Evolutionary conservation across 2,888 invertebrate genomes (phyloP).

Genomic region (Xylota sylvarum): DNA sequence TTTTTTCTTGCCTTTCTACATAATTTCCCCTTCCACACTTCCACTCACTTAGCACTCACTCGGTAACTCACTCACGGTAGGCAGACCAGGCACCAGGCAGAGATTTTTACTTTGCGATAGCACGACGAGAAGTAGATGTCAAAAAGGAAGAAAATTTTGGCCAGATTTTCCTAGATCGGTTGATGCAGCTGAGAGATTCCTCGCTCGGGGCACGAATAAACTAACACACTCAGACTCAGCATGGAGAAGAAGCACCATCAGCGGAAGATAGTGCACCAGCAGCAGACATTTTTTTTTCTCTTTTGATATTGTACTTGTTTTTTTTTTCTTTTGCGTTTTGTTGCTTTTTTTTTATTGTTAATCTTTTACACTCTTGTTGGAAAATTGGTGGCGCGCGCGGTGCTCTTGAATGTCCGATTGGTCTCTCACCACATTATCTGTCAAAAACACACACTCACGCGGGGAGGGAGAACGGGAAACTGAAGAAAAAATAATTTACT

Average conservation of each 20-base stretch:
- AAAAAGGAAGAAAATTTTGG: constrained; percentile 36
- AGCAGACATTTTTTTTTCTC: constrained; percentile 60
- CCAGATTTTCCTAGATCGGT: constrained; percentile 27
- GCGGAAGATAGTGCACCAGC: constrained; percentile 65
- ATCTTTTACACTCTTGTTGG: constrained; percentile 47
- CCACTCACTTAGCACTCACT: constrained; percentile 52
- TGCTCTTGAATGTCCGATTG: constrained; percentile 46
- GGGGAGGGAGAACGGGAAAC: constrained; percentile 51
- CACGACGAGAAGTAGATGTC: constrained; percentile 60
- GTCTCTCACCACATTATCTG: constrained; percentile 38
- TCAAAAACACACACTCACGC: constrained; percentile 47
- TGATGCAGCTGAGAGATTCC: constrained; percentile 34
- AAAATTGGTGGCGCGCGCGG: constrained; percentile 48
- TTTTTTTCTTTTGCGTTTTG: constrained; percentile 33
- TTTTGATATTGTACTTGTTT: constrained; percentile 25
- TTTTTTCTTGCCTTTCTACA: constrained; percentile 63
- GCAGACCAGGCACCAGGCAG: constrained; percentile 53
- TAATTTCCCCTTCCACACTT: constrained; percentile 66
- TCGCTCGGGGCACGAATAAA: constrained; percentile 21
- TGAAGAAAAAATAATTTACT: constrained; percentile 49
- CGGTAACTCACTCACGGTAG: constrained; percentile 54
- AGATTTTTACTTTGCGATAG: constrained; percentile 70
- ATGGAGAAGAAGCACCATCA: constrained; percentile 62
- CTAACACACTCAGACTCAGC: constrained; percentile 49
- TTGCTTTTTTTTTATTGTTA: constrained; percentile 37